phyloP scores from a whole-genome alignment of 2,113 vertebrate genomes.

The Gallinago jamesoni region DNA sequence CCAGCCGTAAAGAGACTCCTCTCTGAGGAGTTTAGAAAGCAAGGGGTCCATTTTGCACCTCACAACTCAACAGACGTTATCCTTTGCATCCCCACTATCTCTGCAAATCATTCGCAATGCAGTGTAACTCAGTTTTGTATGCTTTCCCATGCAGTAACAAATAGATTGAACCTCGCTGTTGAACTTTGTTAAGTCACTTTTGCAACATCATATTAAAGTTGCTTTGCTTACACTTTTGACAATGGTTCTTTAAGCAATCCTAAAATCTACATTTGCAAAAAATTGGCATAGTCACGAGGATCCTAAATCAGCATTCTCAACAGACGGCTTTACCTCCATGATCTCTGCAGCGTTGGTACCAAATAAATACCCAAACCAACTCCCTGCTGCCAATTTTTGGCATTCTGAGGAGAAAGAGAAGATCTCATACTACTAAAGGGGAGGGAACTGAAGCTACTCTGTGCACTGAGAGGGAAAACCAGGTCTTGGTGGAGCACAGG shows the following conservation, averaged over 20 bases:
- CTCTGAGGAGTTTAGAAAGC: neutral
- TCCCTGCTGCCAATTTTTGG: no score
- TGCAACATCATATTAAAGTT: neutral
- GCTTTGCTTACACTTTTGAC: neutral
- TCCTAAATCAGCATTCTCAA: no score
- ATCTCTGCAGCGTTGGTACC: neutral
- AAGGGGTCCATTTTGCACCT: neutral
- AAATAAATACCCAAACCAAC: neutral
- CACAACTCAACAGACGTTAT: neutral
- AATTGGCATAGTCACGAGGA: no score
- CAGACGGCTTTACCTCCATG: neutral
- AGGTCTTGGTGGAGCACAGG: neutral
- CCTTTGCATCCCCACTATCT: neutral
- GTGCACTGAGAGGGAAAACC: neutral
- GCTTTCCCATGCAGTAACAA: neutral
- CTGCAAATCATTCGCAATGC: neutral
- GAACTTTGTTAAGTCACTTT: neutral
- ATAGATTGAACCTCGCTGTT: neutral
- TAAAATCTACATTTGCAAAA: no score
- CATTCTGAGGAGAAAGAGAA: neutral
- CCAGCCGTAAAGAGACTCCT: neutral
- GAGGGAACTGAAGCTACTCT: neutral
- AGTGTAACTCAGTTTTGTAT: neutral
- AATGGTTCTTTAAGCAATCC: no score
- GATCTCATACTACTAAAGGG: rapidly evolving